Evolutionary conservation across 2,113 vertebrate genomes (phyloP).

Genomic region (Hipposideros armiger): DNA sequence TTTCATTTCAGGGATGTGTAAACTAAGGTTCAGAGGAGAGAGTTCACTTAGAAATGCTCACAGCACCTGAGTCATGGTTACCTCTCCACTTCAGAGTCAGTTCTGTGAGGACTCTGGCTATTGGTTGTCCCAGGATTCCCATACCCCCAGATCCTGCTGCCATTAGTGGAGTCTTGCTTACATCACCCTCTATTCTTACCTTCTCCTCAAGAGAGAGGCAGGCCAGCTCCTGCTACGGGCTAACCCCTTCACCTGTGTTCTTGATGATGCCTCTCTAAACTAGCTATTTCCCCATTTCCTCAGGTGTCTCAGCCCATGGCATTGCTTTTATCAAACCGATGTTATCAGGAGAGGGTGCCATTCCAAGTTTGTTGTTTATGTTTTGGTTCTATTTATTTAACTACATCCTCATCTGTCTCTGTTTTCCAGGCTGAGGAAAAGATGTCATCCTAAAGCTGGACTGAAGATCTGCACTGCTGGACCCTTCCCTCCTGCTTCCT

Average conservation of each 20-base stretch:
- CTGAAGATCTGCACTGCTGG: neutral
- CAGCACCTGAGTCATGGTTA: neutral
- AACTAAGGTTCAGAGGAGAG: neutral
- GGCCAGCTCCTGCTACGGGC: neutral
- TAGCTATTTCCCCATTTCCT: neutral
- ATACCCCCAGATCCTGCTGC: neutral
- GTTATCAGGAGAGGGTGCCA: neutral
- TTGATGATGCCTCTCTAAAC: neutral
- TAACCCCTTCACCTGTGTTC: neutral
- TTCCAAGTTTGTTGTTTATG: neutral
- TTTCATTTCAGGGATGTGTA: neutral
- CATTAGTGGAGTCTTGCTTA: neutral
- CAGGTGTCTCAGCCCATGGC: neutral
- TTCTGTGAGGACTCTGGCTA: neutral
- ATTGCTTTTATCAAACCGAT: neutral
- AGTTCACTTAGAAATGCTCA: neutral
- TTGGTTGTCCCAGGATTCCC: neutral
- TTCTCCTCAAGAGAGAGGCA: neutral
- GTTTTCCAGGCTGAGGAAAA: neutral
- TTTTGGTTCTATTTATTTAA: neutral
- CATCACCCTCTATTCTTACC: too few relatives aligned
- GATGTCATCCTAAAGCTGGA: neutral
- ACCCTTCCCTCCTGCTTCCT: neutral
- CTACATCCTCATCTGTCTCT: neutral
- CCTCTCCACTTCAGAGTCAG: neutral